phyloP scores from a whole-genome alignment of 2,888 invertebrate genomes.

The Drosophila anomalata region DNA sequence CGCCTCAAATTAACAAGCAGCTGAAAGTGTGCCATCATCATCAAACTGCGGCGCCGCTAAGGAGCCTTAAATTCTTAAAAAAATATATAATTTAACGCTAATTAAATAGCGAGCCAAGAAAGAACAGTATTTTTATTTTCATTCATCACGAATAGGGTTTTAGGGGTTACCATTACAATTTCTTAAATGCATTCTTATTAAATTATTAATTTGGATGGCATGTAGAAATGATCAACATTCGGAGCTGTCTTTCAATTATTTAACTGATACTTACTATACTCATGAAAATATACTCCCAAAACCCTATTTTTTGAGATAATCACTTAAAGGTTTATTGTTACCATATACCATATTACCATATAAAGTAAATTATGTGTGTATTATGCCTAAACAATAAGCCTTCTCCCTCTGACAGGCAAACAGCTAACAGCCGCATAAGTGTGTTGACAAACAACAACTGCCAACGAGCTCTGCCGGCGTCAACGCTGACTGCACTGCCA shows the following conservation, averaged over 20 bases:
- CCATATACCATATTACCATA: too few species aligned
- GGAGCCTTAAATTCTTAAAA: background rate
- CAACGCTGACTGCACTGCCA: slow-evolving; percentile 28
- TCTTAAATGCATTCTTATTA: background rate
- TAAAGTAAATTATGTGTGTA: slow-evolving; percentile 3
- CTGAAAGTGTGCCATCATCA: slow-evolving; percentile 31
- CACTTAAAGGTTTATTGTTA: background rate
- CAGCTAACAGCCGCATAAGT: slow-evolving; percentile 61
- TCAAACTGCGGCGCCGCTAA: slow-evolving; percentile 15
- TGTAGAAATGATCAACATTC: too few species aligned
- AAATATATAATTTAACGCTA: background rate
- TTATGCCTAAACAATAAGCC: slow-evolving; percentile 15
- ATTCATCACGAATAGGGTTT: background rate
- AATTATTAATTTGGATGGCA: too few species aligned
- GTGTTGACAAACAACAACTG: slow-evolving; percentile 66
- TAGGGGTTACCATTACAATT: background rate
- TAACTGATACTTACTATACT: background rate
- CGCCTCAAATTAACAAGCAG: slow-evolving; percentile 25
- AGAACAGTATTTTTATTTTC: background rate
- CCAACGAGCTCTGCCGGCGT: slow-evolving; percentile 41
- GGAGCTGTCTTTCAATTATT: background rate
- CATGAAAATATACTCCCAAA: background rate
- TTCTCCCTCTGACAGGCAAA: slow-evolving; percentile 44
- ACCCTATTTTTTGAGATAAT: background rate
- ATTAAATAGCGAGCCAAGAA: background rate